These are phyloP conservation scores for Alaudala cheleensis DNA, from an alignment of 2,113 vertebrate genomes.

Conservation along the genomic window DNA sequence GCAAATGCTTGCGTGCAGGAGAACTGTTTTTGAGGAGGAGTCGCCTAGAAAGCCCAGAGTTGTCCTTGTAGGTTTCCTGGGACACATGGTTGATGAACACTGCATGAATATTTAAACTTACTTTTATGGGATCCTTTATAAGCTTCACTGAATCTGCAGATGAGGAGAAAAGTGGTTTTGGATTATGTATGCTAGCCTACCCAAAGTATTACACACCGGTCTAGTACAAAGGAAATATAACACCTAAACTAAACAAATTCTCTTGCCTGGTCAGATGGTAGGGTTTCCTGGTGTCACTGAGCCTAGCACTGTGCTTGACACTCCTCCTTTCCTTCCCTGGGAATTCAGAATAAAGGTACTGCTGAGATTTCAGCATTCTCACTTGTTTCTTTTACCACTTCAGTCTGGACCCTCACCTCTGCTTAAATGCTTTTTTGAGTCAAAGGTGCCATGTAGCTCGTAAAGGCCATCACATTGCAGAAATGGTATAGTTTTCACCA, in stretches of 20 bases:
- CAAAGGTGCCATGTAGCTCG: neutral
- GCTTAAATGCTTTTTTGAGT: neutral
- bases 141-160: slow-evolving; percentile 30
- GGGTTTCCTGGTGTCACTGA: neutral
- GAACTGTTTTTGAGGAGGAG: neutral
- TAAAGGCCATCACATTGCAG: neutral
- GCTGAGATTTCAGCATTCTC: neutral
- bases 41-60: neutral
- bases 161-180: neutral
- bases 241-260: neutral
- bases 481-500: neutral
- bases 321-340: neutral
- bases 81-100: neutral
- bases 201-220: neutral
- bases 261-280: neutral
- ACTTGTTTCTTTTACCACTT: neutral
- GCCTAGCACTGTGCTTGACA: neutral
- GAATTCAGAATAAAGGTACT: neutral
- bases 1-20: neutral
- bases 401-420: neutral
- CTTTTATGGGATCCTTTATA: slow-evolving; percentile 4
- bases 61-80: slow-evolving; percentile 39
- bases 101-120: slow-evolving; percentile 50
- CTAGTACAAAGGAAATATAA: neutral
- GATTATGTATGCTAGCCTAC: neutral